A percentile compares a stretch with the other conserved stretches of the same genome.
phyloP scores from a whole-genome alignment of 2,113 vertebrate genomes.

The Gadus chalcogrammus region DNA sequence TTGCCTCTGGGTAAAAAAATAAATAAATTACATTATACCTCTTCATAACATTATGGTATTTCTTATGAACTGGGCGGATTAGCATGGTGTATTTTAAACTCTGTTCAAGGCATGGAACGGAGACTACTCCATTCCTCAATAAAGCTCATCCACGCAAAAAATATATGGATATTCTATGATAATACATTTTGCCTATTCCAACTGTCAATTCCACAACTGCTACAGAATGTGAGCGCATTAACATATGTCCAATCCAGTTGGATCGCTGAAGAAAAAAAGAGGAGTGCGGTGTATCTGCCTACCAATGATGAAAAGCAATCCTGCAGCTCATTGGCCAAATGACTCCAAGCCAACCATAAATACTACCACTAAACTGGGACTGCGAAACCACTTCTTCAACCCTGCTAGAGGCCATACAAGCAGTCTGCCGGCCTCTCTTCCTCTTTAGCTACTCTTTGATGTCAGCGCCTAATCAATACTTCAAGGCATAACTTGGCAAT shows the following conservation, averaged over 20 bases:
- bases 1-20: conserved; percentile 43
- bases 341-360: conserved; percentile 54
- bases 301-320: conserved; percentile 24
- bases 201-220: background rate
- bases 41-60: conserved; percentile 40
- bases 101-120: conserved; percentile 29
- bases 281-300: background rate
- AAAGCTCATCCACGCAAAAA: conserved; percentile 4
- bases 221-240: background rate
- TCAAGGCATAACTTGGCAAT: conserved; percentile 63
- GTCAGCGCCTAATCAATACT: conserved; percentile 67
- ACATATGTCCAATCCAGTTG: background rate
- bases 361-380: conserved; percentile 42
- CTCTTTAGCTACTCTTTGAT: conserved; percentile 66
- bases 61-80: conserved; percentile 47
- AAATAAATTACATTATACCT: conserved; percentile 39
- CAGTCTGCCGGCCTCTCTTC: conserved; percentile 49
- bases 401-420: conserved; percentile 58
- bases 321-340: conserved; percentile 46
- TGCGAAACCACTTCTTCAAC: conserved; percentile 46
- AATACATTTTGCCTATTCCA: background rate
- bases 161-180: conserved; percentile 8
- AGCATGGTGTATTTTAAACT: conserved; percentile 23
- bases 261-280: conserved; percentile 2
- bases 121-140: conserved; percentile 17